Base-by-base conservation (phyloP, 2,797 vertebrate genomes). In the Anableps anableps region DNA sequence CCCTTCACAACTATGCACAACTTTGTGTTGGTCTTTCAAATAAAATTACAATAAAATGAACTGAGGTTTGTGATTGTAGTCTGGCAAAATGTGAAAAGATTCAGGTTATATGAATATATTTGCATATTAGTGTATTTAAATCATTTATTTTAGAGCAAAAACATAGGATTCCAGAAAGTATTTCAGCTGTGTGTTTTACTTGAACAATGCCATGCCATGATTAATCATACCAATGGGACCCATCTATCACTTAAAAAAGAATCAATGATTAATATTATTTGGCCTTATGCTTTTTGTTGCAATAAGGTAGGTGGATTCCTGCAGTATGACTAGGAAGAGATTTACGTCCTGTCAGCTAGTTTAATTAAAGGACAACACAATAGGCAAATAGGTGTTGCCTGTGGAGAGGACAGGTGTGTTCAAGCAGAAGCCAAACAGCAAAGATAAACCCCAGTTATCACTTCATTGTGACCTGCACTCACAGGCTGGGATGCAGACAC, bases 351-450 rank as follows among this genome's bases (percentile, higher is more conserved):
- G 10, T 48, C n/a, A 75, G 21, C 3, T 19, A 48, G 77, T 34
- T 68, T 41, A 55, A 76, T 47, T 72, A 51, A 75, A 55, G 38
- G 13, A 64, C 50, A 60, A 31, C 77, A 68, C 41, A 77, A n/a
- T n/a, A n/a, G n/a, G n/a, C n/a, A n/a, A n/a, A n/a, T n/a, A 55
- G 81, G 80, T 68, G 55, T 84, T 80, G 81, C 71, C 62, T 76
- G 26, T 23, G 48, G 47, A 48, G 45, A 55, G 38, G 43, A 74
- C 29, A 66, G 80, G 68, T 47, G 21, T 84, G 81, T 79, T 81
- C 55, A 74, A 66, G 31, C 71, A 43, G n/a, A 76, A 66, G 66
- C 60, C 16, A 36, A 47, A 72, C 73, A 83, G 66, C 10, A 76
- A 70, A 60, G 21, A 75, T 29, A 80, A 77, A 72, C 58, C 75